These are phyloP conservation scores for Orius laevigatus DNA, from an alignment of 1,140 invertebrate species.

Conservation along the genomic window DNA sequence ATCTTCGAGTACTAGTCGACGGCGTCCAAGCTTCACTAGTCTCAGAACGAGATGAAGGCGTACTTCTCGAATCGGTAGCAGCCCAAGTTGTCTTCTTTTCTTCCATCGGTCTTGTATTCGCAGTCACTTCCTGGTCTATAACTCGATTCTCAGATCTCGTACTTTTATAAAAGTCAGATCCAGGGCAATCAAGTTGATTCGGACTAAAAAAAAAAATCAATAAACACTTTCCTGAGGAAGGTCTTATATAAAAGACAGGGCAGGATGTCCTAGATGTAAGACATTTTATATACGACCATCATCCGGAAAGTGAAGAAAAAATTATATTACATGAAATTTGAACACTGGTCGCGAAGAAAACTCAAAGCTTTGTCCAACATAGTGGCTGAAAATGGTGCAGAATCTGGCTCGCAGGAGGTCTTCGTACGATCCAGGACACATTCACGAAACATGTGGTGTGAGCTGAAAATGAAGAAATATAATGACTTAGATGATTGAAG, in stretches of 20 bases:
- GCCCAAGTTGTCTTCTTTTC: too few species aligned
- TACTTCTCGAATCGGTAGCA: too few species aligned
- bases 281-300: too few species aligned
- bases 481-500: not conserved
- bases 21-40: too few species aligned
- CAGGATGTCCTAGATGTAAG: too few species aligned
- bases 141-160: slow-evolving; percentile 18
- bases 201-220: slow-evolving; percentile 27
- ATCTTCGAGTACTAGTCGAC: not conserved
- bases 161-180: slow-evolving; percentile 20
- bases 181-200: slow-evolving; percentile 31
- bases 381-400: slow-evolving; percentile 33
- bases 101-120: too few species aligned
- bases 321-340: slow-evolving; percentile 35
- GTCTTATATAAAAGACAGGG: too few species aligned
- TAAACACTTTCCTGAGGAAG: slow-evolving; percentile 8
- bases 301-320: too few species aligned
- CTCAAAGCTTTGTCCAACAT: slow-evolving; percentile 39
- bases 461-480: slow-evolving; percentile 26
- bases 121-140: slow-evolving; percentile 2
- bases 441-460: slow-evolving; percentile 37
- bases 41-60: too few species aligned
- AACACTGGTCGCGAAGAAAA: slow-evolving; percentile 39
- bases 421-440: slow-evolving; percentile 36
- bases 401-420: slow-evolving; percentile 32